Evolutionary conservation across 2,888 invertebrate species (phyloP), one percentile per base, ranked within the genome.

Genomic region (Himalopsyche anomala): DNA sequence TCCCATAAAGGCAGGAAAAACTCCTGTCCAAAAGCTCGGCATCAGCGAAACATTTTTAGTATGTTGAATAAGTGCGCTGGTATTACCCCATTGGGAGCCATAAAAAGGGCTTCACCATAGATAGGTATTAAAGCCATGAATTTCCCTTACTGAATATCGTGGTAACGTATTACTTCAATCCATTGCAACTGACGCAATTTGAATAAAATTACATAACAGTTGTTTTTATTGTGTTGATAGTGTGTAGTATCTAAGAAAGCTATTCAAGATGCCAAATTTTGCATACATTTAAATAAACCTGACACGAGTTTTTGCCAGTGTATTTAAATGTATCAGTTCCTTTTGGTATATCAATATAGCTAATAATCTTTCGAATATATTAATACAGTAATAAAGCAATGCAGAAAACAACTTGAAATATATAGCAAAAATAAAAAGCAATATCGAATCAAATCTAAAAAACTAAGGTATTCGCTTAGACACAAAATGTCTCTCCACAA

Each of bases 1-100:
- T 74, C 74, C 36, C 74, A 74, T 74, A 74, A 74, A 74, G 74
- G 74, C 74, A 74, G 74, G n/a, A 74, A 62, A 74, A 74, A 74
- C 74, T 74, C 36, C 74, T 74, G 74, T 74, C 74, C 74, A 74
- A 74, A 51, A 74, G 74, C 74, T 36, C 74, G 74, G 74, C 19
- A 36, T 74, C 74, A 38, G 74, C 74, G 74, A 36, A 74, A 74
- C 74, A 74, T 36, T 74, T 74, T 74, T 74, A 74, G 74, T 74
- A 74, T 74, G 74, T 74, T 74, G 74, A 74, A 74, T 74, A 74
- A 74, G 74, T 74, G 38, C 74, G 74, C 12, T 38, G 8, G 36
- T 36, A 74, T 74, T 74, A 74, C 74, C 74, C 74, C 74, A 74
- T 74, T 74, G 74, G 74, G 74, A 38, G 74, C 36, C 74, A 36